These are phyloP conservation scores for Pantherophis vulpinus DNA, from an alignment of 2,797 vertebrate genomes.

Conservation along the genomic window DNA sequence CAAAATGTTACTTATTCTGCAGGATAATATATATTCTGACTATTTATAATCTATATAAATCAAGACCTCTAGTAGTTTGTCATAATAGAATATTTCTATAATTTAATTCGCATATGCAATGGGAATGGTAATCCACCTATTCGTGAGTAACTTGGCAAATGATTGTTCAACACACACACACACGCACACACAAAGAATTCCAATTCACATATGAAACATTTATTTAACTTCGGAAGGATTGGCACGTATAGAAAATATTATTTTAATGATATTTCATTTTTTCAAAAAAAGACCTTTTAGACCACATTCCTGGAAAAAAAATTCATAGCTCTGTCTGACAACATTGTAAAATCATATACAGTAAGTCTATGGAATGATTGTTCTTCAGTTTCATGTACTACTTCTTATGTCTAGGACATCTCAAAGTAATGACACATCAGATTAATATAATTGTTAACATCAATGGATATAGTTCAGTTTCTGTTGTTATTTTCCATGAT, in stretches of 20 bases:
- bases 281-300: not conserved
- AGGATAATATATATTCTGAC: slow-evolving; percentile 11
- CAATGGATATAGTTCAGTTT: not conserved
- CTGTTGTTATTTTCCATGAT: not conserved
- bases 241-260: not conserved
- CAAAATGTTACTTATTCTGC: slow-evolving; percentile 25
- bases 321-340: slow-evolving; percentile 23
- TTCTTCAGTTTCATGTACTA: not conserved
- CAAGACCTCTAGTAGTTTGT: slow-evolving; percentile 12
- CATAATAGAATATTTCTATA: not conserved
- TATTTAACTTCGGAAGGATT: slow-evolving; percentile 1
- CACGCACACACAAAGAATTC: not conserved
- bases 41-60: slow-evolving; percentile 5
- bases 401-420: not conserved
- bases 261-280: slow-evolving; percentile 27
- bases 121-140: not conserved
- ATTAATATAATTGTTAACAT: not conserved
- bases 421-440: not conserved
- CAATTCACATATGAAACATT: slow-evolving; percentile 13
- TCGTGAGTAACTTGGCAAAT: not conserved
- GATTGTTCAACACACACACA: not conserved
- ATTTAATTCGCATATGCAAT: not conserved
- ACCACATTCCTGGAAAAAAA: not conserved
- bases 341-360: not conserved
- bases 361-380: not conserved